Evolutionary conservation across 2,797 vertebrate genomes (phyloP).

Genomic region (Catostomus latipinnis): DNA sequence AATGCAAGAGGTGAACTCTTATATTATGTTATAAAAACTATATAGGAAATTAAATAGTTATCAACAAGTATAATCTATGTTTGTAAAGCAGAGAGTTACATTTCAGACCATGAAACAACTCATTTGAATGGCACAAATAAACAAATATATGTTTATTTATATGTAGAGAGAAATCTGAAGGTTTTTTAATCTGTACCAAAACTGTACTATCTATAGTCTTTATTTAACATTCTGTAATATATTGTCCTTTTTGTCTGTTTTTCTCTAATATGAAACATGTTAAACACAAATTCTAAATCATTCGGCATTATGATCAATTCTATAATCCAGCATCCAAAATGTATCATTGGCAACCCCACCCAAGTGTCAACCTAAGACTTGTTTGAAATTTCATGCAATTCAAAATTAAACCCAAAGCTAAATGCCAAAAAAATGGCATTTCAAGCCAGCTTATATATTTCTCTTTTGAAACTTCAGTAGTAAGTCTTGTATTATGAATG

Average conservation of each 20-base stretch:
- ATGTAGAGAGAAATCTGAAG: background rate
- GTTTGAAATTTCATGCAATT: conserved; percentile 11
- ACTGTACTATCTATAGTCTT: conserved; percentile 36
- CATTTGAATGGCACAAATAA: conserved; percentile 41
- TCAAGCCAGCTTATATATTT: conserved; percentile 18
- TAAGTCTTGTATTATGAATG: conserved; percentile 53
- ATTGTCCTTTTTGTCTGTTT: conserved; percentile 29
- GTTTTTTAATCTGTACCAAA: conserved; percentile 53
- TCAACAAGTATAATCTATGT: conserved; percentile 43
- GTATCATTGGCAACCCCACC: background rate
- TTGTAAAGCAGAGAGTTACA: conserved; percentile 37
- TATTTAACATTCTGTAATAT: conserved; percentile 42
- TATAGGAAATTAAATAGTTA: conserved; percentile 39
- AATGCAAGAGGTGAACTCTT: conserved; percentile 39
- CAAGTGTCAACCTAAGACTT: background rate
- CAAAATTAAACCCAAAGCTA: conserved; percentile 38
- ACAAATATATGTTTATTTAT: background rate
- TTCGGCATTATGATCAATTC: conserved; percentile 1
- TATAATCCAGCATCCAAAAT: background rate
- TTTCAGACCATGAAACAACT: conserved; percentile 5
- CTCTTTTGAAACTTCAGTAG: conserved; percentile 17
- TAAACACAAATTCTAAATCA: conserved; percentile 11
- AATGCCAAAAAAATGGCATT: conserved; percentile 28
- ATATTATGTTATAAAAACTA: conserved; percentile 36
- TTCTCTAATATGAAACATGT: conserved; percentile 22